A percentile compares a stretch with the other conserved stretches of the same genome.
phyloP scores from a whole-genome alignment of 2,113 vertebrate species.

The Verasper variegatus region DNA sequence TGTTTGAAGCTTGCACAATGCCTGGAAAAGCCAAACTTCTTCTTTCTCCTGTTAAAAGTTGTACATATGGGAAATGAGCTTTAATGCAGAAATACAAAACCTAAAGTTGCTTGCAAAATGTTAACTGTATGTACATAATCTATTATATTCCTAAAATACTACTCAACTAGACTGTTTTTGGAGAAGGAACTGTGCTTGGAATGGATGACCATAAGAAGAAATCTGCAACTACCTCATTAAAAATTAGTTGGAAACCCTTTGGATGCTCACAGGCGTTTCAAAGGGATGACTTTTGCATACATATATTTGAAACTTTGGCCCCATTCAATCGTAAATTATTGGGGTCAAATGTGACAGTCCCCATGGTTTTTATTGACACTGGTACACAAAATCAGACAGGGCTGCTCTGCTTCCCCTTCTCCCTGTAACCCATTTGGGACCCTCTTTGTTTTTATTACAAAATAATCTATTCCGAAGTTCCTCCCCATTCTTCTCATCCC shows the following conservation, averaged over 20 bases:
- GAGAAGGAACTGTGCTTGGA: not conserved
- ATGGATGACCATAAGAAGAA: not conserved
- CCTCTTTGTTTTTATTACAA: conserved; percentile 24
- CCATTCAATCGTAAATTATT: not conserved
- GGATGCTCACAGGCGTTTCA: not conserved
- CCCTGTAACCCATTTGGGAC: not conserved
- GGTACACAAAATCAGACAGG: conserved; percentile 36
- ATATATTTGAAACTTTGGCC: not conserved
- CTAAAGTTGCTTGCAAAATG: too few relatives aligned
- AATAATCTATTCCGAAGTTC: conserved; percentile 31
- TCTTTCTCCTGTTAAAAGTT: too few relatives aligned
- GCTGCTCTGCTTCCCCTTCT: not conserved
- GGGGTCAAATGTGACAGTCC: conserved; percentile 34
- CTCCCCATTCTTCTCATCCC: not conserved
- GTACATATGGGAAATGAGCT: too few relatives aligned
- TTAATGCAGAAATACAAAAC: too few relatives aligned
- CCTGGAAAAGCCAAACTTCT: too few relatives aligned
- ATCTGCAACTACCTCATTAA: not conserved
- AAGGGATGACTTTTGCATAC: not conserved
- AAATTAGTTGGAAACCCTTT: not conserved
- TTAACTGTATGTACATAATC: too few relatives aligned
- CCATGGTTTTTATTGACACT: conserved; percentile 48
- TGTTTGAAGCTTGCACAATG: too few relatives aligned
- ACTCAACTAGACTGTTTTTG: not conserved
- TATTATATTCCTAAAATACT: not conserved